These are phyloP conservation scores for Rhinolophus ferrumequinum DNA, from an alignment of 2,113 vertebrate species.

Conservation along the genomic window DNA sequence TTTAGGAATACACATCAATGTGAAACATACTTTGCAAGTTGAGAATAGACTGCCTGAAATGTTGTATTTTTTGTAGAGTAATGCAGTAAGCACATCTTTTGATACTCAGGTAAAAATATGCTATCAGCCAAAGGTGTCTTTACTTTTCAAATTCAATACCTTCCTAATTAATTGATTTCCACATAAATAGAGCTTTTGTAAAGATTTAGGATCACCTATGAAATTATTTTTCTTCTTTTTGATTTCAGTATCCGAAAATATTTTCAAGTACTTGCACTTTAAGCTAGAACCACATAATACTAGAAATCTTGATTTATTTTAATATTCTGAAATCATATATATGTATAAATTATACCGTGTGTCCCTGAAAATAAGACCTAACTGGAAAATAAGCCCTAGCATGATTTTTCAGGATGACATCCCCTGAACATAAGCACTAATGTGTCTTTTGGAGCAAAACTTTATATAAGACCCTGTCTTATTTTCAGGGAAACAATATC, in stretches of 20 bases:
- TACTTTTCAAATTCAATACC: background rate
- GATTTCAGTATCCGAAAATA: conserved; percentile 18
- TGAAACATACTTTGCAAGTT: conserved; percentile 21
- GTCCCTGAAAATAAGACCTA: too few species aligned
- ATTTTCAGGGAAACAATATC: too few species aligned
- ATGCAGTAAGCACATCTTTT: background rate
- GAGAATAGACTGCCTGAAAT: background rate
- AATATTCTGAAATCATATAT: background rate
- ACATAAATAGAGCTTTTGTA: background rate
- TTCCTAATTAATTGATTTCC: background rate
- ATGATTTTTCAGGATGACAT: too few species aligned
- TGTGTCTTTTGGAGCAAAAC: too few species aligned
- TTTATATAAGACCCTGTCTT: too few species aligned
- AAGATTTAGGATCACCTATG: background rate
- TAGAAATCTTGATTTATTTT: background rate
- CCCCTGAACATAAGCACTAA: too few species aligned
- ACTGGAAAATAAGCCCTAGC: too few species aligned
- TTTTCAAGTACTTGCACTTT: background rate
- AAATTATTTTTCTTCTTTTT: background rate
- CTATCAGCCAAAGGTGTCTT: background rate
- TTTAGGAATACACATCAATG: background rate
- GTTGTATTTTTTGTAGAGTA: background rate
- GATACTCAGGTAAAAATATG: background rate
- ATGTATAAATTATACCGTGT: too few species aligned
- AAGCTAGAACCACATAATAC: background rate